phyloP scores from a whole-genome alignment of 1,140 invertebrate genomes.

The Cydia amplana region DNA sequence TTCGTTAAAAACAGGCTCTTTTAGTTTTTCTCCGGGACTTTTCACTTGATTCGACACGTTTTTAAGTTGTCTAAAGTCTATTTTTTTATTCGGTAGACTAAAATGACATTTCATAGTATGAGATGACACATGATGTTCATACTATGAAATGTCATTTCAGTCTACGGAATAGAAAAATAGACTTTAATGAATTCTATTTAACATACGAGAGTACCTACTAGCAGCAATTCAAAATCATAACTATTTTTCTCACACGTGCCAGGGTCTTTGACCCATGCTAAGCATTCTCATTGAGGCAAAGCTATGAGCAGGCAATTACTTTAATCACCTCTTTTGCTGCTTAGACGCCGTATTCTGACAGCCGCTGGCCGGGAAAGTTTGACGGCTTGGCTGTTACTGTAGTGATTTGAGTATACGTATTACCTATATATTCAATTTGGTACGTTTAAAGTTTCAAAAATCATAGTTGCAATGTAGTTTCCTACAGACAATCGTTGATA shows the following conservation, averaged over 20 bases:
- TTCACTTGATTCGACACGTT: neutral
- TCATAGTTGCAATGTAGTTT: no score
- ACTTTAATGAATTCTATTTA: neutral
- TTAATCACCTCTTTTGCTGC: slow-evolving; percentile 55
- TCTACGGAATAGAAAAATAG: no score
- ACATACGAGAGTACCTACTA: neutral
- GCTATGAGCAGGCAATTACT: slow-evolving; percentile 58
- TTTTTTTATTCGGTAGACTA: no score
- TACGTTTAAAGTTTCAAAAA: neutral
- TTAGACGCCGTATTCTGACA: slow-evolving; percentile 42
- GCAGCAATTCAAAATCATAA: neutral
- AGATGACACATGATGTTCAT: no score
- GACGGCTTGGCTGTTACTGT: neutral
- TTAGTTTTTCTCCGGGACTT: no score
- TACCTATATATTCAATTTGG: neutral
- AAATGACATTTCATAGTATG: no score
- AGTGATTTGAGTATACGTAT: neutral
- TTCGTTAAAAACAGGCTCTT: no score
- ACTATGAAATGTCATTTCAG: no score
- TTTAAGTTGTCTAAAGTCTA: neutral
- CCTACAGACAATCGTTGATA: no score
- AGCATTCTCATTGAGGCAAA: slow-evolving; percentile 41
- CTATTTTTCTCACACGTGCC: slow-evolving; percentile 38
- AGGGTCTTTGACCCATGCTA: slow-evolving; percentile 46
- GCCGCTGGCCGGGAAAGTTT: neutral